Base-by-base conservation (phyloP, 2,888 invertebrate genomes). In the Heteromyza rotundicornis region DNA sequence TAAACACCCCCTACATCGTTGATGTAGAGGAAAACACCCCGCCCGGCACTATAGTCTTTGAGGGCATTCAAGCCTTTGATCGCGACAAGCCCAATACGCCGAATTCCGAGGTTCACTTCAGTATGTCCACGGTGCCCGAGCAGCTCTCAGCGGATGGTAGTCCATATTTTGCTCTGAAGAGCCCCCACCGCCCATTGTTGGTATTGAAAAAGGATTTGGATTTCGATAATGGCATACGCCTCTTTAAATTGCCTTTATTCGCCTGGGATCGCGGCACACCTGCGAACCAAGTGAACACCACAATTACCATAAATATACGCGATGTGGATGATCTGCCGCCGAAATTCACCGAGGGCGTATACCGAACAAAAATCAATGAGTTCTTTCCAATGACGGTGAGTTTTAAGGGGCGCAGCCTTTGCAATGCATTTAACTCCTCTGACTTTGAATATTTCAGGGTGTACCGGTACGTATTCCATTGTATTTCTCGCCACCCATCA, bases 61-160 rank as follows among this genome's bases (percentile, higher is more conserved):
- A 91, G 68, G 91, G 91, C 14, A 92, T 95, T 67, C 88, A 88
- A 56, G 94, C 94, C 0, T 87, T 89, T 52, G 94, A 94, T 82
- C 87, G 90, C 3, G 94, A 94, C 80, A 93, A 93, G 80, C 94
- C 94, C 0, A 93, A 94, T 82, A 94, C 92, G 0, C 93, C 92
- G 0, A 94, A 94, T 83, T 94, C 94, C 0, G 93, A 94, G 71
- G 88, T 94, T 22, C 91, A 92, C 76, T 93, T 92, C 83, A 89
- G 89, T 71, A 90, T 94, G 76, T 91, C 90, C 1, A 90, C 90
- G 76, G 73, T 77, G 2, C 76, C 80, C 5, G 77, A 81, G 32
- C 75, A 76, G 40, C 65, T 80, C 0, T 74, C 79, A 0, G 72
- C 76, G 1, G 81, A 81, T 57, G 82, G 82, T n/a, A 79, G 78